Base-by-base conservation (phyloP, 2,113 vertebrate genomes). In the Eulacestoma nigropectus region DNA sequence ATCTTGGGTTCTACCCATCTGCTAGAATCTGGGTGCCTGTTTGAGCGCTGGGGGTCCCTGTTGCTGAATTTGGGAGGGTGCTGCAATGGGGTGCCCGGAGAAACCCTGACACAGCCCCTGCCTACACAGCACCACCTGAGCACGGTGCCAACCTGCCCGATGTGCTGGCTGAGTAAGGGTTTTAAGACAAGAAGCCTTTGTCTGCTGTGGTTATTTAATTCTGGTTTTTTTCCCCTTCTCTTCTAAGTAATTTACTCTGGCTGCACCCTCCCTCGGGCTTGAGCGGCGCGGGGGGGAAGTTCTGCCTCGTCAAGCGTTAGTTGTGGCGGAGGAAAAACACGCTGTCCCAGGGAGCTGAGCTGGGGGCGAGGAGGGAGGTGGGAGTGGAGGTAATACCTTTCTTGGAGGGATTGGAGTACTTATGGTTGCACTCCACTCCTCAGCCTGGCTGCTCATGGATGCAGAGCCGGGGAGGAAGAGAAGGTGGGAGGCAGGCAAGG, bases 331-430 rank as follows among this genome's bases (percentile, higher is more conserved):
- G 70, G 41, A 62, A 98, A 98, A 98, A 98, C 98, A 96, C 69
- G 53, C 97, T 81, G 89, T 91, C 97, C 62, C 95, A 95, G 97
- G 86, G 93, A 95, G 59, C 93, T 96, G 76, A 37, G 46, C 2
- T 49, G 62, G 62, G 62, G 57, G 84, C 0, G 10, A 80, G 74
- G 53, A 94, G 85, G 90, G 94, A 90, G 83, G 93, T 90, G 92
- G 96, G 93, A 65, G 83, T 50, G 96, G 96, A 98, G 97, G 96
- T 93, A 97, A 75, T 97, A 85, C 97, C 90, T 94, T 87, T 96
- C 89, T 87, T 73, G 95, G 94, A 60, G n/a, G 73, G 41, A 32
- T 29, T 37, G 63, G 77, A 73, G 53, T 21, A 6, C 18, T 59
- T 30, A 62, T 10, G 56, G 13, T 33, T 30, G 33, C 0, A 0